phyloP scores from a whole-genome alignment of 1,140 invertebrate genomes.

The Apis cerana region DNA sequence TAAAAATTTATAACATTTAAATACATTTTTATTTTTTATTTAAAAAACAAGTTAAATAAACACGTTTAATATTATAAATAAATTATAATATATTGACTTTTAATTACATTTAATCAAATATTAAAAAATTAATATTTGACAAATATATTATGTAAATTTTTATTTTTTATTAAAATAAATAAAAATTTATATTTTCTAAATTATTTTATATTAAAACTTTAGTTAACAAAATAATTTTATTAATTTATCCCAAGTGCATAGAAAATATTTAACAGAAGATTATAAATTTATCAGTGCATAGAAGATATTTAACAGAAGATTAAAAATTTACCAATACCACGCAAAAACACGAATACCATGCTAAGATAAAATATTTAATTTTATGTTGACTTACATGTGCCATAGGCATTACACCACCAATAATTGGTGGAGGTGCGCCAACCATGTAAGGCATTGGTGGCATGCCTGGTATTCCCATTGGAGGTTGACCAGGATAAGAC shows the following conservation, averaged over 20 bases:
- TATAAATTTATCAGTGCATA: background rate
- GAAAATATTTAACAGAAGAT: background rate
- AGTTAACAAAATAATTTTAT: constrained; percentile 3
- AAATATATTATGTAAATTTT: constrained; percentile 16
- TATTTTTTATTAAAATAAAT: background rate
- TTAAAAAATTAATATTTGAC: background rate
- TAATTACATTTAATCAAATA: background rate
- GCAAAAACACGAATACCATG: constrained; percentile 19
- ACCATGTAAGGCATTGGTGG: constrained; percentile 81
- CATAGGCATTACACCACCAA: constrained; percentile 80
- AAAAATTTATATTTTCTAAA: background rate
- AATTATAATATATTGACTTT: background rate
- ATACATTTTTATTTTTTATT: background rate
- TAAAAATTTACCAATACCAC: background rate
- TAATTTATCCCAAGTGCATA: background rate
- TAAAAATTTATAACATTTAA: background rate
- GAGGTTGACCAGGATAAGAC: constrained; percentile 80
- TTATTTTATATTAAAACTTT: background rate
- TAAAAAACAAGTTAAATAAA: background rate
- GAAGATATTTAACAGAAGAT: constrained; percentile 6
- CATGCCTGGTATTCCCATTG: constrained; percentile 80
- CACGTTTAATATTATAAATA: background rate
- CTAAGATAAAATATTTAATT: background rate
- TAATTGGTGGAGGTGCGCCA: constrained; percentile 78
- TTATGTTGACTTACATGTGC: constrained; percentile 75